A percentile compares a stretch with the other conserved stretches of the same genome.
Conservation (phyloP, 2,888 invertebrate genomes). For the Mythimna ferrago region DNA sequence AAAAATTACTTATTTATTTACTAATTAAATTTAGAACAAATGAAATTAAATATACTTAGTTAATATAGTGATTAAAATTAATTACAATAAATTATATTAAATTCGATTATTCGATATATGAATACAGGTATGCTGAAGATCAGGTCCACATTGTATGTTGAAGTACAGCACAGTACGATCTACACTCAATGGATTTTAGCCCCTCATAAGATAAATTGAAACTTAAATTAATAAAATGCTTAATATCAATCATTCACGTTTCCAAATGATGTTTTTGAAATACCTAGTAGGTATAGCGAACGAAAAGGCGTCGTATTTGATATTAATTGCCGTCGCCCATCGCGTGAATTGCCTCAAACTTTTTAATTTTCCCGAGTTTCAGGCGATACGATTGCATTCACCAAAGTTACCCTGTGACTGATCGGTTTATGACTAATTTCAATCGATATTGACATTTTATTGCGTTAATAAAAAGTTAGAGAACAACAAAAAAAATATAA, state of each 20-base stretch:
- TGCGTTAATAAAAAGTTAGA: background rate
- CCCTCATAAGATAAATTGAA: background rate
- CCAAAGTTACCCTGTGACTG: background rate
- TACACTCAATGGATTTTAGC: background rate
- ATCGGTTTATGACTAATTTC: conserved; percentile 10
- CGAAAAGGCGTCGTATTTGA: conserved; percentile 7
- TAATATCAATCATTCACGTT: conserved; percentile 5
- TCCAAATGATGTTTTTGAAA: conserved; percentile 3
- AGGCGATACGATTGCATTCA: conserved; percentile 13
- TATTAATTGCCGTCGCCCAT: conserved; percentile 5
- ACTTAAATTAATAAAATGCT: background rate
- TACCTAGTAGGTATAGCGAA: background rate
- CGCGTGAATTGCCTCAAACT: conserved; percentile 39
- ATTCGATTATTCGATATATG: no score
- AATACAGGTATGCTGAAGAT: background rate
- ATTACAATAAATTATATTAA: no score
- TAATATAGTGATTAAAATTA: no score
- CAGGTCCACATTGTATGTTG: no score
- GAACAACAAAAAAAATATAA: background rate
- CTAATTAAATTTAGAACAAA: no score
- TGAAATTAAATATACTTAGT: no score
- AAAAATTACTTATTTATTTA: no score
- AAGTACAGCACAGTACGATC: no score
- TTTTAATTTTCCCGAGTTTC: conserved; percentile 40
- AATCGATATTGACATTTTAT: conserved; percentile 3